phyloP scores from a whole-genome alignment of 2,797 vertebrate species.

The Schizothorax lantsangensis region DNA sequence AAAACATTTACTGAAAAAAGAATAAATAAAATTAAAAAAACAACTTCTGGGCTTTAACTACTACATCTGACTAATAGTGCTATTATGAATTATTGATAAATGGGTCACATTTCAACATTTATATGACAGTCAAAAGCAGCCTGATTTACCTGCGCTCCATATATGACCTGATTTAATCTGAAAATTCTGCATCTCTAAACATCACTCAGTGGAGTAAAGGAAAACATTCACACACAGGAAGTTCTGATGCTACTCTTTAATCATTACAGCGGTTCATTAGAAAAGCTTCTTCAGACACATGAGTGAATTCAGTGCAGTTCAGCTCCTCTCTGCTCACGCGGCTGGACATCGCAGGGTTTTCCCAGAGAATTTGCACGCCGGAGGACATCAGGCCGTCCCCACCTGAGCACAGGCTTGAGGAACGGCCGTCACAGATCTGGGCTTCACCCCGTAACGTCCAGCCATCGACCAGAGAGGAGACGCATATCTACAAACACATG shows the following conservation, averaged over 20 bases:
- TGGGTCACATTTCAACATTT: neutral
- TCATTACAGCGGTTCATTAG: neutral
- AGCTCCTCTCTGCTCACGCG: neutral
- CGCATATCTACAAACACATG: neutral
- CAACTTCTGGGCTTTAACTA: neutral
- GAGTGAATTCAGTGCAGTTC: neutral
- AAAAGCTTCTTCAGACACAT: neutral
- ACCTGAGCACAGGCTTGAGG: slow-evolving; percentile 83
- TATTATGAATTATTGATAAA: neutral
- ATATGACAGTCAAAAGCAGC: neutral
- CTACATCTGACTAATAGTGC: neutral
- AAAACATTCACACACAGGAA: neutral
- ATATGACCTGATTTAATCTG: too few relatives aligned
- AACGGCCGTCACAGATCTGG: slow-evolving; percentile 86
- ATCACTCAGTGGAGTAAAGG: neutral
- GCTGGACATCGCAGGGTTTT: slow-evolving; percentile 53
- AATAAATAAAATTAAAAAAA: neutral
- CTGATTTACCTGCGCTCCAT: neutral
- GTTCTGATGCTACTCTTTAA: neutral
- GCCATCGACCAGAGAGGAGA: slow-evolving; percentile 59
- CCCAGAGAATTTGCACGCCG: slow-evolving; percentile 83
- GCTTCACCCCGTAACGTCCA: slow-evolving; percentile 59
- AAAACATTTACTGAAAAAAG: neutral
- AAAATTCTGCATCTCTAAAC: too few relatives aligned
- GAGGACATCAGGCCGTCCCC: slow-evolving; percentile 80